Evolutionary conservation across 2,113 vertebrate genomes (phyloP).

Genomic region (Cololabis saira): DNA sequence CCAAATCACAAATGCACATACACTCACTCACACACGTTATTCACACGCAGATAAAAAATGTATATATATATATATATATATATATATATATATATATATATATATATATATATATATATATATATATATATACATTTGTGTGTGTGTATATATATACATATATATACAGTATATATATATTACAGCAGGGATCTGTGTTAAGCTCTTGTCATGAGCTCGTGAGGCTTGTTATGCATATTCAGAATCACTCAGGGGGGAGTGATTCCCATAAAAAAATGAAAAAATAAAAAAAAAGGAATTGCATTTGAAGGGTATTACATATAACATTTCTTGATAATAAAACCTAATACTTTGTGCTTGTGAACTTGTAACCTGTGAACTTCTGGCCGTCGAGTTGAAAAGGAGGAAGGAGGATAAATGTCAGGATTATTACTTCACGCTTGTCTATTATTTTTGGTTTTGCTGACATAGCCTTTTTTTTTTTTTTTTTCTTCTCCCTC

Average conservation of each 20-base stretch:
- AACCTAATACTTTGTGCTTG: slow-evolving; percentile 64
- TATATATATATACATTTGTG: too few relatives aligned
- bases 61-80: slow-evolving; percentile 9
- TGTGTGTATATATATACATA: too few relatives aligned
- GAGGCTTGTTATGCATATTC: slow-evolving; percentile 79
- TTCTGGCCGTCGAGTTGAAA: slow-evolving; percentile 55
- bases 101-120: too few relatives aligned
- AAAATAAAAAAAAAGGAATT: slow-evolving; percentile 30
- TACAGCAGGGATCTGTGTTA: slow-evolving; percentile 69
- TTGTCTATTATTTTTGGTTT: slow-evolving; percentile 53
- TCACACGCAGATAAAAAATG: slow-evolving; percentile 25
- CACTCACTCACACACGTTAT: slow-evolving; percentile 20
- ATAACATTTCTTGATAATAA: slow-evolving; percentile 64
- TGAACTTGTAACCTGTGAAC: slow-evolving; percentile 80
- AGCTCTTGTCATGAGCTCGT: slow-evolving; percentile 67
- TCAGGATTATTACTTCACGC: slow-evolving; percentile 53
- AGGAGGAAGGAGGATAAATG: slow-evolving; percentile 40
- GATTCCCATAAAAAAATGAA: slow-evolving; percentile 42
- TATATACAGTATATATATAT: not conserved
- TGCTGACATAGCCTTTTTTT: slow-evolving; percentile 17
- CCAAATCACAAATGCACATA: slow-evolving; percentile 74
- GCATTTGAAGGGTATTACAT: slow-evolving; percentile 67
- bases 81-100: slow-evolving; percentile 9
- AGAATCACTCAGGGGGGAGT: slow-evolving; percentile 78
- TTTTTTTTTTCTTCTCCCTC: slow-evolving; percentile 18